phyloP scores from a whole-genome alignment of 2,888 invertebrate species.

The Drosophila pseudotalamancana region DNA sequence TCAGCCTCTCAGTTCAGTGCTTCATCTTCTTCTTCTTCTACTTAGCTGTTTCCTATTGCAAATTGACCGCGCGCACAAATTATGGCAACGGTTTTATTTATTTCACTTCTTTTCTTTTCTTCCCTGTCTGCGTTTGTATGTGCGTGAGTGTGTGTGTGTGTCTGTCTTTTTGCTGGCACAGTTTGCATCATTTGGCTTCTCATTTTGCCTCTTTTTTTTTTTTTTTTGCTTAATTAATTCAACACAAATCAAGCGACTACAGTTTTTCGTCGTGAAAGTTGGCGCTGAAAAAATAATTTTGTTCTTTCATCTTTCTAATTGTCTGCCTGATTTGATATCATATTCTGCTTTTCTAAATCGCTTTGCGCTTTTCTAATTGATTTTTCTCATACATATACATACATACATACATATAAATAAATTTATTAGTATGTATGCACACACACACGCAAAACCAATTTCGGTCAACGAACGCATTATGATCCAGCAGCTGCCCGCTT shows the following conservation, averaged over 20 bases:
- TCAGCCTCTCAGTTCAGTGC: background rate
- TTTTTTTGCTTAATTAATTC: slow-evolving; percentile 47
- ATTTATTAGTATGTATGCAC: no score
- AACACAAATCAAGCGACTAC: slow-evolving; percentile 18
- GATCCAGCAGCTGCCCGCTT: slow-evolving; percentile 8
- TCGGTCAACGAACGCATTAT: slow-evolving; percentile 74
- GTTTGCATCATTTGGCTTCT: slow-evolving; percentile 22
- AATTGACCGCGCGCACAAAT: slow-evolving; percentile 31
- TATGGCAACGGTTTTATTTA: slow-evolving; percentile 42
- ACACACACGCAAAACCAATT: slow-evolving; percentile 11
- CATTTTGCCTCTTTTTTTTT: background rate
- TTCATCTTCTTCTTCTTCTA: background rate
- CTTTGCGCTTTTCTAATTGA: slow-evolving; percentile 74
- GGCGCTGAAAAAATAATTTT: slow-evolving; percentile 20
- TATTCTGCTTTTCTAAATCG: slow-evolving; percentile 49
- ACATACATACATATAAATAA: background rate
- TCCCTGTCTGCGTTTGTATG: background rate
- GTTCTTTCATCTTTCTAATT: slow-evolving; percentile 34
- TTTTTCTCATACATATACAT: slow-evolving; percentile 60
- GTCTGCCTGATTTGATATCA: slow-evolving; percentile 20
- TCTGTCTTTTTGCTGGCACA: slow-evolving; percentile 27
- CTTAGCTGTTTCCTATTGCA: slow-evolving; percentile 16
- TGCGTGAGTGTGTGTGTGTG: background rate
- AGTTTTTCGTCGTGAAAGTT: slow-evolving; percentile 62
- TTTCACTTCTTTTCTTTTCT: slow-evolving; percentile 3